These are phyloP conservation scores for Malaclemys terrapin DNA, from an alignment of 2,113 vertebrate genomes.

Conservation along the genomic window DNA sequence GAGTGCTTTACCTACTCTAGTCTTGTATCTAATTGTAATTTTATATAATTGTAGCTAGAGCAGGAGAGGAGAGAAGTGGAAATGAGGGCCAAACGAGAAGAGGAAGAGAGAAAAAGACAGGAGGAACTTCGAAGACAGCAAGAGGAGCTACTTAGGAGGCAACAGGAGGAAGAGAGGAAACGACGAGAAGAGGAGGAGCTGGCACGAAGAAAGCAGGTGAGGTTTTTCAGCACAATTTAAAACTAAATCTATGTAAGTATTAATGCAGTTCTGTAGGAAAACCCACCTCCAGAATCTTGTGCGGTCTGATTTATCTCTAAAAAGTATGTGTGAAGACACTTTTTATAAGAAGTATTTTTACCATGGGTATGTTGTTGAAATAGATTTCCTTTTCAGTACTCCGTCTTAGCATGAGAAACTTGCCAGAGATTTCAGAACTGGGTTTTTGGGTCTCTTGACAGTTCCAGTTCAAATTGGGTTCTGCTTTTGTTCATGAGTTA, in stretches of 20 bases:
- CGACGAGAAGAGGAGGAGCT: conserved; percentile 94
- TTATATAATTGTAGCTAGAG: conserved; percentile 87
- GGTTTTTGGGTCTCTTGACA: not conserved
- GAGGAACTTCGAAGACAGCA: conserved; percentile 86
- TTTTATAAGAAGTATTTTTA: conserved; percentile 35
- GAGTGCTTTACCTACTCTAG: conserved; percentile 53
- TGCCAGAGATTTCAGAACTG: not conserved
- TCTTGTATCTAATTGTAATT: conserved; percentile 66
- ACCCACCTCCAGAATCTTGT: conserved; percentile 61
- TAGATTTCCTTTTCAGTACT: not conserved
- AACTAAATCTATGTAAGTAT: conserved; percentile 17
- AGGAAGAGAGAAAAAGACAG: conserved; percentile 93
- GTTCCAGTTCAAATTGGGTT: not conserved
- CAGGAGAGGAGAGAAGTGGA: conserved; percentile 94
- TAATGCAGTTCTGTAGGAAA: conserved; percentile 31
- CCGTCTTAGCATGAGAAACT: not conserved
- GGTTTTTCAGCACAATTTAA: conserved; percentile 48
- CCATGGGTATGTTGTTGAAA: conserved; percentile 20
- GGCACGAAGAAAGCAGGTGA: conserved; percentile 94
- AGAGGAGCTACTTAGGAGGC: conserved; percentile 91
- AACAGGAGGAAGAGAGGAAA: conserved; percentile 93
- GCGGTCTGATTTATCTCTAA: conserved; percentile 53
- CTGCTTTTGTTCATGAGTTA: not conserved
- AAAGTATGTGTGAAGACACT: conserved; percentile 57
- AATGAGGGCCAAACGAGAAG: conserved; percentile 94